phyloP scores from a whole-genome alignment of 2,797 vertebrate species.

The Chaenodraco wilsoni region DNA sequence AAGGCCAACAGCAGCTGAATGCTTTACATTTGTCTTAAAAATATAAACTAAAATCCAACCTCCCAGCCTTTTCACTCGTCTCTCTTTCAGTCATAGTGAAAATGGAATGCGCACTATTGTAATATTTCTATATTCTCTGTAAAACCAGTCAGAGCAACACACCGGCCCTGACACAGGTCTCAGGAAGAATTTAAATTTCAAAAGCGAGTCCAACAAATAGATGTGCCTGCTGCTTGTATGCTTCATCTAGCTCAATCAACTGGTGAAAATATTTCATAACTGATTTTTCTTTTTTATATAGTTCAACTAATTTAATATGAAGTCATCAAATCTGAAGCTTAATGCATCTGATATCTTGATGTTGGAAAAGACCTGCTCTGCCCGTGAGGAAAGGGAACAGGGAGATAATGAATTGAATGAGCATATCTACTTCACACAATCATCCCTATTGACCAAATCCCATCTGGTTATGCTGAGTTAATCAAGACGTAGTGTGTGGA shows the following conservation, averaged over 20 bases:
- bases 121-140: conserved; percentile 39
- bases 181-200: conserved; percentile 20
- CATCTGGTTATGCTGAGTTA: conserved; percentile 71
- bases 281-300: conserved; percentile 49
- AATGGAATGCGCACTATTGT: conserved; percentile 39
- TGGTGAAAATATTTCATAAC: conserved; percentile 32
- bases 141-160: conserved; percentile 39
- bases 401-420: conserved; percentile 75
- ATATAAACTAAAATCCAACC: conserved; percentile 64
- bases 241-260: conserved; percentile 33
- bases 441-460: conserved; percentile 75
- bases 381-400: conserved; percentile 59
- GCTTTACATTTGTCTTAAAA: conserved; percentile 66
- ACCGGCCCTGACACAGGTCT: conserved; percentile 29
- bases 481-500: conserved; percentile 73
- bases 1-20: conserved; percentile 50
- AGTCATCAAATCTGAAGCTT: conserved; percentile 42
- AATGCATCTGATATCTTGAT: conserved; percentile 61
- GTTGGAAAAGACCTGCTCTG: conserved; percentile 53
- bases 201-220: conserved; percentile 23
- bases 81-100: conserved; percentile 40
- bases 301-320: conserved; percentile 60
- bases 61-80: conserved; percentile 54
- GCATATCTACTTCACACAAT: conserved; percentile 69
- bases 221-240: conserved; percentile 39